Evolutionary conservation across 2,797 vertebrate genomes (phyloP).

Genomic region (Pangasius djambal): DNA sequence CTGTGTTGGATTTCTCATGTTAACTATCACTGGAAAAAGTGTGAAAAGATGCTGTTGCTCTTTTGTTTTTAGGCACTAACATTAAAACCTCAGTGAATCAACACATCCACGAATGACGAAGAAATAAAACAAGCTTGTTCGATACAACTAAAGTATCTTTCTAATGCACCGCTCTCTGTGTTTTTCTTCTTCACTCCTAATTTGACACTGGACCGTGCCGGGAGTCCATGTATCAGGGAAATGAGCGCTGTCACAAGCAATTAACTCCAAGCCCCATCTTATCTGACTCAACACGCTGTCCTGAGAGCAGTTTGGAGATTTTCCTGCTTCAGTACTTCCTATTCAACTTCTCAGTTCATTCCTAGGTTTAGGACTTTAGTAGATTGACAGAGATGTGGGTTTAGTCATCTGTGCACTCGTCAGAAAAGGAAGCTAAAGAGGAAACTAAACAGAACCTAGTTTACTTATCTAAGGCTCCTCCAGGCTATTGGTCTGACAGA

Average conservation of each 20-base stretch:
- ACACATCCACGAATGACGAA: neutral
- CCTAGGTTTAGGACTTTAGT: neutral
- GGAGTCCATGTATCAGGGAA: neutral
- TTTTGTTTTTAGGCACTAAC: no score
- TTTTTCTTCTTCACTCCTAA: neutral
- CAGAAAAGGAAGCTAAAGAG: slow-evolving; percentile 7
- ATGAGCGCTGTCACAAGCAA: slow-evolving; percentile 18
- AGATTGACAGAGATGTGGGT: no score
- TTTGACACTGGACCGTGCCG: neutral
- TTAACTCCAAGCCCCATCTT: slow-evolving; percentile 8
- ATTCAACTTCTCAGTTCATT: neutral
- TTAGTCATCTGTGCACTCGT: neutral
- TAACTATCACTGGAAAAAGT: no score
- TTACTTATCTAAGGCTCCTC: neutral
- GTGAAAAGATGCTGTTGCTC: no score
- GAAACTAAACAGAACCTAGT: neutral
- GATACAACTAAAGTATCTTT: neutral
- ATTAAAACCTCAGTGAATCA: neutral
- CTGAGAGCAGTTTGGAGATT: neutral
- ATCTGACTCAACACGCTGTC: neutral
- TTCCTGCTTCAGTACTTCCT: neutral
- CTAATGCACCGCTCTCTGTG: neutral
- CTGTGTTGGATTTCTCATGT: no score
- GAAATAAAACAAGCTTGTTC: neutral
- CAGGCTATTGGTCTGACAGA: slow-evolving; percentile 4